Evolutionary conservation across 1,140 invertebrate genomes (phyloP).

Genomic region (Thaumatotibia leucotreta): DNA sequence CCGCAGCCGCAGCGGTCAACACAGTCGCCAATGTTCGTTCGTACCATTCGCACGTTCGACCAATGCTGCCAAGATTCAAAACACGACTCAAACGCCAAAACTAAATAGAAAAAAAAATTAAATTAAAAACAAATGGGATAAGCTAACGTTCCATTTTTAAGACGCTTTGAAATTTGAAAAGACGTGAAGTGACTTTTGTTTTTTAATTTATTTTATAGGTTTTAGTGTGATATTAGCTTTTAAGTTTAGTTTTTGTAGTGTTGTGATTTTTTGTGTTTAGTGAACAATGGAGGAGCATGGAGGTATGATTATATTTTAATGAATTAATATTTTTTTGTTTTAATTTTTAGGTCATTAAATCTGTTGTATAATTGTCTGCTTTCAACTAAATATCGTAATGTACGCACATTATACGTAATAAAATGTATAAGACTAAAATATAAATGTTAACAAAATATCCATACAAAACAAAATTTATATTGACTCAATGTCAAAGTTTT

Average conservation of each 20-base stretch:
- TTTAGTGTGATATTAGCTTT: constrained; percentile 49
- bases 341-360: too few relatives aligned
- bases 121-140: constrained; percentile 47
- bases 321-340: too few relatives aligned
- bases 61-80: constrained; percentile 11
- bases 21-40: constrained; percentile 29
- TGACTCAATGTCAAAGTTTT: too few relatives aligned
- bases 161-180: constrained; percentile 19
- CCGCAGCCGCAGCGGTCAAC: background rate
- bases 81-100: background rate
- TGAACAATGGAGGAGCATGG: constrained; percentile 38
- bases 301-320: constrained; percentile 19
- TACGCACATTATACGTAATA: too few relatives aligned
- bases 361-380: too few relatives aligned
- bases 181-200: background rate
- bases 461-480: too few relatives aligned
- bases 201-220: constrained; percentile 16
- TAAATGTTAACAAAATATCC: too few relatives aligned
- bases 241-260: constrained; percentile 28
- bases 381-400: too few relatives aligned
- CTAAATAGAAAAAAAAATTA: constrained; percentile 2
- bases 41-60: constrained; percentile 28
- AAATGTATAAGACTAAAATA: too few relatives aligned
- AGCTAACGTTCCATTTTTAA: constrained; percentile 19
- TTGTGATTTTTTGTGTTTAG: constrained; percentile 8